A percentile compares a stretch with the other conserved stretches of the same genome.
Evolutionary conservation across 2,113 vertebrate species (phyloP).

Genomic region (Fregetta grallaria): DNA sequence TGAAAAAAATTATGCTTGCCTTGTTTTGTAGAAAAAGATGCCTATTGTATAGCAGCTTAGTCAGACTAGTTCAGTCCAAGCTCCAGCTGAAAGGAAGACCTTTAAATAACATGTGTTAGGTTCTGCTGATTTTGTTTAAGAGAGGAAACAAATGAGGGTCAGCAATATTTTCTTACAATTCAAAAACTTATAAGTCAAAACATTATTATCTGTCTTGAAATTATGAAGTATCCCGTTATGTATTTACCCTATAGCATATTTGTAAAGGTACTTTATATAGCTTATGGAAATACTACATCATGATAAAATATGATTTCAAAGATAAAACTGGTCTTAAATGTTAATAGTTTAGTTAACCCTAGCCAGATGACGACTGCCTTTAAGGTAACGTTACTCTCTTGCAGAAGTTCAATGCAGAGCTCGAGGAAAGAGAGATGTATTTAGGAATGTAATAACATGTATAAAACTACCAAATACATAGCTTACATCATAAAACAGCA

Average conservation of each 20-base stretch:
- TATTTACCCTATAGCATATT: not conserved
- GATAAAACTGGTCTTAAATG: not conserved
- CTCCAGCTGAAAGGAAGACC: not conserved
- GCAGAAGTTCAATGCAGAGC: not conserved
- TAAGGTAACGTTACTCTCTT: not conserved
- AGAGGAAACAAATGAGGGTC: not conserved
- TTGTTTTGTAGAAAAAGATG: not conserved
- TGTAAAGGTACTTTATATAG: not conserved
- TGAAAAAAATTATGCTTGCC: not conserved
- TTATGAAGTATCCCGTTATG: not conserved
- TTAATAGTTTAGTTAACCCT: not conserved
- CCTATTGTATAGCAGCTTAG: not conserved
- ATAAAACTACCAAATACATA: not conserved
- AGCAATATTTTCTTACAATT: not conserved
- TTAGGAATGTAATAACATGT: not conserved
- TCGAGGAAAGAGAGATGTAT: not conserved
- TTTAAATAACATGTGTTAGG: not conserved
- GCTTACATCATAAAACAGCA: not conserved
- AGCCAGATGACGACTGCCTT: not conserved
- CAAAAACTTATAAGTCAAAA: not conserved
- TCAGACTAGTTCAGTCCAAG: not conserved
- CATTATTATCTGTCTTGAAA: not conserved
- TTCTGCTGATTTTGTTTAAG: not conserved
- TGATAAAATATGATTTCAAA: not conserved
- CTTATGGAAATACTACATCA: not conserved